A percentile compares a stretch with the other conserved stretches of the same genome.
phyloP scores from a whole-genome alignment of 2,797 vertebrate species.

The Sylvilagus floridanus region DNA sequence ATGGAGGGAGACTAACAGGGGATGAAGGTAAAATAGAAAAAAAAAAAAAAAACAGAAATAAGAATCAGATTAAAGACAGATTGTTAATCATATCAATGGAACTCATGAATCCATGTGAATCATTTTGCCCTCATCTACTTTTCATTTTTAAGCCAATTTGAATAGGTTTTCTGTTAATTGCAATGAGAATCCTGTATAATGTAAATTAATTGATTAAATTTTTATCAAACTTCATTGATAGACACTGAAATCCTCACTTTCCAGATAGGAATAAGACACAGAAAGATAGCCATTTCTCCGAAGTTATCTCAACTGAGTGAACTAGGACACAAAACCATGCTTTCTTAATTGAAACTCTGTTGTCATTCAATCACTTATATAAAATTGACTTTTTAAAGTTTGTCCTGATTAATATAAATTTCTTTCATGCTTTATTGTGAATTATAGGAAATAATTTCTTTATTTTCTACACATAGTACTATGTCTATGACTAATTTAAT shows the following conservation, averaged over 20 bases:
- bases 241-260: neutral
- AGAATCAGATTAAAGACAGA: neutral
- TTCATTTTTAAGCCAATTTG: conserved; percentile 17
- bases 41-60: neutral
- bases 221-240: conserved; percentile 23
- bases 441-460: neutral
- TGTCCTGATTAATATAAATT: neutral
- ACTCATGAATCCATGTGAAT: neutral
- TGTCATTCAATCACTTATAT: neutral
- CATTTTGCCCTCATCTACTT: neutral
- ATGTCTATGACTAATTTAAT: conserved; percentile 38
- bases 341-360: neutral
- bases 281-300: neutral
- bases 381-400: neutral
- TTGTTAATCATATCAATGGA: neutral
- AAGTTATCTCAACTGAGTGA: neutral
- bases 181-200: neutral
- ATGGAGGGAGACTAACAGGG: neutral
- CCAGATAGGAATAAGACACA: neutral
- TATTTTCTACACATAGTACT: neutral
- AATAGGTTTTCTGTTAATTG: neutral
- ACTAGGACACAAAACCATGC: neutral
- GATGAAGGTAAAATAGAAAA: neutral
- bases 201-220: neutral
- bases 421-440: conserved; percentile 25